These are phyloP conservation scores for Stegana nigrithorax DNA, from an alignment of 2,888 invertebrate species.

Conservation along the genomic window DNA sequence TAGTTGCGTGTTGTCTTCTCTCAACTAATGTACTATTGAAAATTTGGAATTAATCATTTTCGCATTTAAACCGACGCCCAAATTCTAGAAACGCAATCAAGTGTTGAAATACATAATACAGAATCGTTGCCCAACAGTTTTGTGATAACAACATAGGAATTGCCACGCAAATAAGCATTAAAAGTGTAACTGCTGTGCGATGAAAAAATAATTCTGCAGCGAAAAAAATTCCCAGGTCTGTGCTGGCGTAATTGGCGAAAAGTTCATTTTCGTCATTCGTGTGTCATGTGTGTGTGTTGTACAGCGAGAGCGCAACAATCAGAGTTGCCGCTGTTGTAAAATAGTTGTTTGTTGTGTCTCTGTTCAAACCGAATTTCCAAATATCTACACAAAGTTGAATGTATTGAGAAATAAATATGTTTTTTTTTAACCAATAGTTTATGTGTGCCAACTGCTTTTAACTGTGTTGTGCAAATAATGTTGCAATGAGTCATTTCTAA, in stretches of 20 bases:
- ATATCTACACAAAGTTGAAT: not conserved
- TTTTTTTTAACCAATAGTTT: constrained; percentile 11
- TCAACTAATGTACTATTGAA: constrained; percentile 44
- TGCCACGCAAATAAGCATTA: constrained; percentile 44
- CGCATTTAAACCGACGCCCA: constrained; percentile 47
- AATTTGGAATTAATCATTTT: constrained; percentile 43
- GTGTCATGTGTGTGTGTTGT: constrained; percentile 28
- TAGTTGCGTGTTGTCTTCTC: constrained; percentile 64
- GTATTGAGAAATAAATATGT: constrained; percentile 5
- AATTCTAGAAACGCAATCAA: constrained; percentile 46
- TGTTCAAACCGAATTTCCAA: too few species aligned
- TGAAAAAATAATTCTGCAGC: constrained; percentile 42
- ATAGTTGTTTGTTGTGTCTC: constrained; percentile 1
- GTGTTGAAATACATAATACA: constrained; percentile 39
- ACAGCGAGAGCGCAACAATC: constrained; percentile 7
- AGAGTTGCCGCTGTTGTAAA: not conserved
- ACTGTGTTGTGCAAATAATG: too few species aligned
- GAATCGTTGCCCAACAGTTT: constrained; percentile 37
- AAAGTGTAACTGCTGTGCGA: constrained; percentile 48
- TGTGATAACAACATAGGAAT: constrained; percentile 38
- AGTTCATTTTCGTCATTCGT: constrained; percentile 31
- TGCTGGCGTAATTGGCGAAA: constrained; percentile 51
- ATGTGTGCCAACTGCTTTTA: too few species aligned
- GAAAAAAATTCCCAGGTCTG: constrained; percentile 64
- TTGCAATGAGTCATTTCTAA: too few species aligned